These are phyloP conservation scores for Speoplatyrhinus poulsoni DNA, from an alignment of 2,113 vertebrate species.

Conservation along the genomic window DNA sequence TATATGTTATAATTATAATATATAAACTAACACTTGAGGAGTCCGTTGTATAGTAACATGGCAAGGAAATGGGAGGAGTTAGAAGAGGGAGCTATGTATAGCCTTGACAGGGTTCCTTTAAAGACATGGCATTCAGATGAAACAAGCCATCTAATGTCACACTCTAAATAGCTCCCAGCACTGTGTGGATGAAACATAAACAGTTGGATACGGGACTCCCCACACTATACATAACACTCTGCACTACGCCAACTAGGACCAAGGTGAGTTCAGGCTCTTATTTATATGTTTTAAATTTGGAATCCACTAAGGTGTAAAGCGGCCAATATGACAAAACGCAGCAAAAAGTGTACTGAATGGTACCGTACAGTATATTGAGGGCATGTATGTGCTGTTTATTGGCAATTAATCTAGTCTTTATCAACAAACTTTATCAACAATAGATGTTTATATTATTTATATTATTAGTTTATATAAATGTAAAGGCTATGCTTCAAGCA, in stretches of 20 bases:
- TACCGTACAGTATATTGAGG: no score
- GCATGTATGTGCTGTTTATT: no score
- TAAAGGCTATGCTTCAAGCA: no score
- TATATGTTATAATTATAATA: no score
- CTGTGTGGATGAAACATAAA: slow-evolving; percentile 32
- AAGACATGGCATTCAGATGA: slow-evolving; percentile 40
- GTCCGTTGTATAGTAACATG: neutral
- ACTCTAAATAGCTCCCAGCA: slow-evolving; percentile 41
- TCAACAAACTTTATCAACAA: no score
- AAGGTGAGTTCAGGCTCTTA: slow-evolving; percentile 51
- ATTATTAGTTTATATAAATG: no score
- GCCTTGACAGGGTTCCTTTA: slow-evolving; percentile 47
- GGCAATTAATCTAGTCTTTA: no score
- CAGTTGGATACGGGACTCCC: neutral
- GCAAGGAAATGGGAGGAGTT: slow-evolving; percentile 12
- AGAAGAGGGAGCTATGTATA: slow-evolving; percentile 46
- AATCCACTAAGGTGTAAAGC: no score
- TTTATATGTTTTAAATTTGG: slow-evolving; percentile 2
- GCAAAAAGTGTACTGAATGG: no score
- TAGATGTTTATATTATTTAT: no score
- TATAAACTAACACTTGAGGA: neutral
- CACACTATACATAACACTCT: neutral
- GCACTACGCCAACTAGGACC: neutral
- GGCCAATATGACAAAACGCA: no score
- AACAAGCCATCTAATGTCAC: slow-evolving; percentile 37